These are phyloP conservation scores for Palythoa grandis DNA, from an alignment of 92 coral and sea anemone genomes.

Conservation along the genomic window DNA sequence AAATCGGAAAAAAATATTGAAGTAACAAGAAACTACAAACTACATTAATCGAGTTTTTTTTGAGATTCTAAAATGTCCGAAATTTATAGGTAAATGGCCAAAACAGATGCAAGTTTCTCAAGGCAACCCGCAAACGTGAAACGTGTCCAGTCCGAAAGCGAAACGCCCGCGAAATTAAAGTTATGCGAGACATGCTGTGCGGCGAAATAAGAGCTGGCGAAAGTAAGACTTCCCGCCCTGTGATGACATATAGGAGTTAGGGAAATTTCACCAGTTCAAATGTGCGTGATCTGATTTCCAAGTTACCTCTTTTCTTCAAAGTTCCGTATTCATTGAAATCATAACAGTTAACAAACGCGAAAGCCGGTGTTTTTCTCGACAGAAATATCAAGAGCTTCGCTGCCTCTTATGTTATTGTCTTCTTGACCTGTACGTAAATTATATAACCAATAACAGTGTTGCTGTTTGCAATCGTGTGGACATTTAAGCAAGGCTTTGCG, in stretches of 20 bases:
- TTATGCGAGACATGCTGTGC: constrained; percentile 3
- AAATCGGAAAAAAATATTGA: no score
- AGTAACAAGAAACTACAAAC: no score
- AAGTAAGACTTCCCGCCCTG: neutral
- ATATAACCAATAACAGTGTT: neutral
- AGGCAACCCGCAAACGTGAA: neutral
- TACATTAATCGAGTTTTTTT: no score
- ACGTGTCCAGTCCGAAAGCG: neutral
- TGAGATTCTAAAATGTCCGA: no score
- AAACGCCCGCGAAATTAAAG: neutral
- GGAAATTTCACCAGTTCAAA: constrained; percentile 1
- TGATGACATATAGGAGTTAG: neutral
- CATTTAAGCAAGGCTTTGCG: neutral
- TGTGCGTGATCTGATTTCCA: neutral
- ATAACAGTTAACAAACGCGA: neutral
- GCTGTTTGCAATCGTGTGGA: neutral
- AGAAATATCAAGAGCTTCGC: neutral
- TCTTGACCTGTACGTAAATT: neutral
- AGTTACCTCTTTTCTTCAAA: neutral
- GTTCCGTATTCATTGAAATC: neutral
- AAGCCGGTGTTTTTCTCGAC: neutral
- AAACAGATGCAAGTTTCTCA: neutral
- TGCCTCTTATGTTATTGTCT: neutral
- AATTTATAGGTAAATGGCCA: no score
- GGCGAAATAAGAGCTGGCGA: neutral